Base-by-base conservation (phyloP, 2,797 vertebrate species). In the Sebastes diploproa region DNA sequence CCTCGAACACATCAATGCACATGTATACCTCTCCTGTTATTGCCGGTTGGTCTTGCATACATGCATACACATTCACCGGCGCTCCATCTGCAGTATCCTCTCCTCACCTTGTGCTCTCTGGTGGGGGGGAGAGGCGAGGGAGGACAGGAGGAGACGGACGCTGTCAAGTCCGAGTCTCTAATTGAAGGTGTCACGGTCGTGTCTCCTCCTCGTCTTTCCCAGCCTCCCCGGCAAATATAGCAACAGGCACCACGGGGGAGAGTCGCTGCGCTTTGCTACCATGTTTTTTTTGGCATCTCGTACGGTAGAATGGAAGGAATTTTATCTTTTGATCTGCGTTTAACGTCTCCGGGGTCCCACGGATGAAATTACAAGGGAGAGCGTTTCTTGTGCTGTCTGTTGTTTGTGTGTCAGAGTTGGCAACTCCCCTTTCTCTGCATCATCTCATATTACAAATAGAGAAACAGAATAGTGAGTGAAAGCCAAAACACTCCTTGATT, bases 151-250 rank as follows among this genome's bases (percentile, higher is more conserved):
- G 72, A 80, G 70, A 78, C 8, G 2, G 59, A 84, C 69, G 22
- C 78, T 30, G 75, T 87, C 86, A 87, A 23, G 34, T 72, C 65
- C 10, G 6, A 58, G 58, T 71, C 63, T 23, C 77, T 93, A 90
- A 90, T 88, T 87, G 88, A 92, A 87, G 83, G 88, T 90, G 92
- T 91, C 89, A 82, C 62, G n/a, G 72, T 56, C 58, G 78, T 62
- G 77, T 86, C 83, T 82, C 78, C 70, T 84, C 80, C 27, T 78
- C 36, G 23, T 91, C 87, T 87, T 92, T 92, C 92, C 91, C 89
- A 93, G 91, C 88, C 86, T 92, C 80, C 22, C 64, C 42, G 74
- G 66, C 88, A 88, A 92, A 93, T 91, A 86, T 91, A 93, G 91
- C 87, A 91, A 84, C 85, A 88, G 58, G 73, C 87, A 79, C 89